A percentile compares a stretch with the other conserved stretches of the same genome.
Evolutionary conservation across 2,113 vertebrate genomes (phyloP).

Genomic region (Eulacestoma nigropectus): DNA sequence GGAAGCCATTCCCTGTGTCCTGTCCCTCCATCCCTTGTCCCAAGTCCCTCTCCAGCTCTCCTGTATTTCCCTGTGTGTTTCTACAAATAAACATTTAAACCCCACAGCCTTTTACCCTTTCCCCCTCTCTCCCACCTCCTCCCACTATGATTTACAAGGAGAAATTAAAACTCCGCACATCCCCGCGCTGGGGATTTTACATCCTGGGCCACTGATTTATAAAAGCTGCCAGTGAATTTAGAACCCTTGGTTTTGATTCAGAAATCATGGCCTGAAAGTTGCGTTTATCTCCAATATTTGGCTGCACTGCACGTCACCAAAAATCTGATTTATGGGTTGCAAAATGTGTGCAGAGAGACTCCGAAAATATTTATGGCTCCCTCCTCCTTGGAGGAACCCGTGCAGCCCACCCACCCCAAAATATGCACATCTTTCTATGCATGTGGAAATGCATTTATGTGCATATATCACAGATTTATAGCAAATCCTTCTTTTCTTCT

Average conservation of each 20-base stretch:
- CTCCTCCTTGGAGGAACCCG: neutral
- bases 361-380: neutral
- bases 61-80: neutral
- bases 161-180: neutral
- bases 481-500: neutral
- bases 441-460: neutral
- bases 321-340: slow-evolving; percentile 29
- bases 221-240: neutral
- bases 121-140: neutral
- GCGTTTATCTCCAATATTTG: neutral
- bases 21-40: neutral
- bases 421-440: neutral
- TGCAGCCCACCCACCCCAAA: neutral
- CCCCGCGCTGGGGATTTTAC: neutral
- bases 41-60: neutral
- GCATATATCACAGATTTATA: neutral
- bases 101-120: neutral
- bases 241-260: neutral
- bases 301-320: neutral
- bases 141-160: neutral
- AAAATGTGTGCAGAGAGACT: neutral
- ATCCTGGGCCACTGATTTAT: neutral
- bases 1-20: neutral
- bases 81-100: neutral
- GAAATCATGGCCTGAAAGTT: neutral